Percentiles rank a stretch among this genome's conserved stretches.
Conservation (phyloP, 2,113 vertebrate species). For the Pavo muticus region DNA sequence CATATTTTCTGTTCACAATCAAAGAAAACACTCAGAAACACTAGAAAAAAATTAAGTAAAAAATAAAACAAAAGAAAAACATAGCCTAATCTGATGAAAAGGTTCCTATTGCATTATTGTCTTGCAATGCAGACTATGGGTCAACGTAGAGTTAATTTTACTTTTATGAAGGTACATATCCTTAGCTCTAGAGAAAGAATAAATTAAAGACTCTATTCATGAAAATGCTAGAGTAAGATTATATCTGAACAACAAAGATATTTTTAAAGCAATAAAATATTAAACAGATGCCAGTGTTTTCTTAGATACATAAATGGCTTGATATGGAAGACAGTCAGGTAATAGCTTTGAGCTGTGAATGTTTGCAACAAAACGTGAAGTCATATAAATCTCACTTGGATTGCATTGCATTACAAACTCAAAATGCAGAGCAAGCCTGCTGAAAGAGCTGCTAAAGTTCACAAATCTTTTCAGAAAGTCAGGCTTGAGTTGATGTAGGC, state of each 20-base stretch:
- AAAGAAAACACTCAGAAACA: constrained; percentile 1
- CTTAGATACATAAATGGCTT: constrained; percentile 41
- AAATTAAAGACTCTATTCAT: constrained; percentile 8
- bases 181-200: not conserved
- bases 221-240: not conserved
- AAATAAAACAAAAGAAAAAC: not conserved
- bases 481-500: not conserved
- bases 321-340: constrained; percentile 52
- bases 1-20: not conserved
- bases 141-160: constrained; percentile 5
- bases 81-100: not conserved
- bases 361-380: constrained; percentile 44
- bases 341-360: constrained; percentile 47
- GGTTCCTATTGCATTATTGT: not conserved
- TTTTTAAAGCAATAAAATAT: constrained; percentile 62
- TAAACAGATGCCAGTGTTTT: constrained; percentile 60
- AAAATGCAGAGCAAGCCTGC: constrained; percentile 11
- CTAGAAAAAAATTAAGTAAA: not conserved
- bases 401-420: constrained; percentile 4
- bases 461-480: constrained; percentile 23
- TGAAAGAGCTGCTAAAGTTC: constrained; percentile 20
- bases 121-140: not conserved
- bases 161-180: not conserved
- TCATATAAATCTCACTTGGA: constrained; percentile 46
- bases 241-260: constrained; percentile 53